phyloP scores from a whole-genome alignment of 2,113 vertebrate genomes.

The Tragelaphus strepsiceros region DNA sequence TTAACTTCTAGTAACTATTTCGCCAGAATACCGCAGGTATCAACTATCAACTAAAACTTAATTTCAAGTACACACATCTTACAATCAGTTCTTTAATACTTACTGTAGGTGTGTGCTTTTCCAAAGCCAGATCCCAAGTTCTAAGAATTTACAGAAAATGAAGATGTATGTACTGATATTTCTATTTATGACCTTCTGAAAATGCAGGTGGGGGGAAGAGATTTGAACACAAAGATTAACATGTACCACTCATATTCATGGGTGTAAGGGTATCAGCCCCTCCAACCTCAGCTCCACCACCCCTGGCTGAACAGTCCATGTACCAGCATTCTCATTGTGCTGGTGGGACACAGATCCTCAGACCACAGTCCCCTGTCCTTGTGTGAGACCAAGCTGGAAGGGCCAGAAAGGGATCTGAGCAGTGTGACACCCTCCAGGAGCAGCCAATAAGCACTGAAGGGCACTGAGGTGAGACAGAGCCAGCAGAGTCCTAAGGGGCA shows the following conservation, averaged over 20 bases:
- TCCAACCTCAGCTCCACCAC: background rate
- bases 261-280: background rate
- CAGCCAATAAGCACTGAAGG: background rate
- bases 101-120: background rate
- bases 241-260: background rate
- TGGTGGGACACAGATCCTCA: background rate
- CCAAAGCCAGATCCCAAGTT: background rate
- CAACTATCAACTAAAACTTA: background rate
- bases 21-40: background rate
- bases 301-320: fast-evolving
- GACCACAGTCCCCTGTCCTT: background rate
- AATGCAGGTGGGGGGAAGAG: background rate
- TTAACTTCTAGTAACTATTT: background rate
- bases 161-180: background rate
- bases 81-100: background rate
- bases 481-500: background rate
- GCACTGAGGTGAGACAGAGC: background rate
- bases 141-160: background rate
- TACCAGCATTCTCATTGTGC: background rate
- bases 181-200: background rate
- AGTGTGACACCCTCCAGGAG: background rate
- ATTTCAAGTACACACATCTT: background rate
- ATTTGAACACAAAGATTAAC: background rate
- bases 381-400: background rate
- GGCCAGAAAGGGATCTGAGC: background rate